phyloP scores from a whole-genome alignment of 2,797 vertebrate species.

The Coilia nasus region DNA sequence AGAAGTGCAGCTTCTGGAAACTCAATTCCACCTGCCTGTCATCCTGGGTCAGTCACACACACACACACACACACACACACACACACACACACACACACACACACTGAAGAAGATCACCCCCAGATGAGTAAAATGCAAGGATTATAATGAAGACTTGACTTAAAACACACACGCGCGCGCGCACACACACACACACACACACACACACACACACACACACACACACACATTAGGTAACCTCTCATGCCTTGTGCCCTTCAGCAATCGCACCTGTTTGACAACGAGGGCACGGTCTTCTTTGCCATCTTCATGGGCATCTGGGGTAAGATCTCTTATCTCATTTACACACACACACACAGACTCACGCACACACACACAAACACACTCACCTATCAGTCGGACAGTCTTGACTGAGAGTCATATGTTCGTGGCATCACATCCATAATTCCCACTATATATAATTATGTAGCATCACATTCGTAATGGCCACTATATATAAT shows the following conservation, averaged over 20 bases:
- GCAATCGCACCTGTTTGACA: slow-evolving; percentile 97
- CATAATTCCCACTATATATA: too few species aligned
- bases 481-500: too few species aligned
- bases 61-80: background rate
- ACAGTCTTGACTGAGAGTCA: too few species aligned
- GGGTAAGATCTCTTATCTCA: slow-evolving; percentile 94
- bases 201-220: background rate
- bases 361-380: background rate
- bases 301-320: slow-evolving; percentile 98
- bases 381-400: background rate
- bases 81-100: slow-evolving; percentile 2
- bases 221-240: slow-evolving; percentile 25
- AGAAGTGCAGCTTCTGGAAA: slow-evolving; percentile 89
- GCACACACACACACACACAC: background rate
- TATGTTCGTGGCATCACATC: too few species aligned
- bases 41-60: slow-evolving; percentile 78
- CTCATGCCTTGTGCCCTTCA: slow-evolving; percentile 56
- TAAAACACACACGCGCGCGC: background rate
- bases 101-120: background rate
- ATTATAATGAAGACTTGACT: too few species aligned
- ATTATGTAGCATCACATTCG: too few species aligned
- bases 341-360: background rate
- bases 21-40: slow-evolving; percentile 90
- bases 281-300: slow-evolving; percentile 94
- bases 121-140: background rate